phyloP scores from a whole-genome alignment of 2,888 invertebrate species.

The Cyclophora albipunctata region DNA sequence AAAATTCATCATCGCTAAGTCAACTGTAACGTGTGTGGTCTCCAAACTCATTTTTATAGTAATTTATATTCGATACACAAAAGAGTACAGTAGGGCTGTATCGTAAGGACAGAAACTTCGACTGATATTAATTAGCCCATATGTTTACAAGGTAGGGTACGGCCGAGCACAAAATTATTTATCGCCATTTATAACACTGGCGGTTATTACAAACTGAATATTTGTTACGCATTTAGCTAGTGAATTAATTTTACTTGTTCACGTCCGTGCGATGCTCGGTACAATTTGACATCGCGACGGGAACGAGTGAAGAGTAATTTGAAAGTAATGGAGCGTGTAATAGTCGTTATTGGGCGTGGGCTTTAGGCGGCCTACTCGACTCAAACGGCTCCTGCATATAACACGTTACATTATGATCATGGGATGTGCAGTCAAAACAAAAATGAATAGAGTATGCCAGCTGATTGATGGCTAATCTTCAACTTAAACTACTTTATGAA shows the following conservation, averaged over 20 bases:
- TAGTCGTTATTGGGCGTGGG: constrained; percentile 55
- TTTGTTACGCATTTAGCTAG: constrained; percentile 11
- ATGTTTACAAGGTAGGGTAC: constrained; percentile 1
- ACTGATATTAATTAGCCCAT: constrained; percentile 14
- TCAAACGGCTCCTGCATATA: constrained; percentile 21
- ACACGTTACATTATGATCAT: too few species aligned
- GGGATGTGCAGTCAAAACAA: too few species aligned
- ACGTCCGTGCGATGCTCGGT: constrained; percentile 21
- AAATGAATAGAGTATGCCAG: too few species aligned
- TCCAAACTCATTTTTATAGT: constrained; percentile 16
- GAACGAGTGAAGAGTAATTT: constrained; percentile 45
- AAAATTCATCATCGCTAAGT: too few species aligned
- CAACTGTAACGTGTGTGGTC: constrained; percentile 24
- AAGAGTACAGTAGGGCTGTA: constrained; percentile 11
- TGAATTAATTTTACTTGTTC: constrained; percentile 11
- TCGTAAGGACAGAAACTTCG: constrained; percentile 13
- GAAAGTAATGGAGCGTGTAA: constrained; percentile 62
- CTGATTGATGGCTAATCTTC: too few species aligned
- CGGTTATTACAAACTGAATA: constrained; percentile 3
- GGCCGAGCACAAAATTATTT: constrained; percentile 7
- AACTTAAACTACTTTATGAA: too few species aligned
- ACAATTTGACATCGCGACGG: constrained; percentile 32
- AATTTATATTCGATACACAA: constrained; percentile 31
- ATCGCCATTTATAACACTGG: constrained; percentile 6
- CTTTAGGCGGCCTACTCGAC: constrained; percentile 23